These are phyloP conservation scores for Sternarchorhynchus goeldii DNA, from an alignment of 2,797 vertebrate genomes.

Conservation along the genomic window DNA sequence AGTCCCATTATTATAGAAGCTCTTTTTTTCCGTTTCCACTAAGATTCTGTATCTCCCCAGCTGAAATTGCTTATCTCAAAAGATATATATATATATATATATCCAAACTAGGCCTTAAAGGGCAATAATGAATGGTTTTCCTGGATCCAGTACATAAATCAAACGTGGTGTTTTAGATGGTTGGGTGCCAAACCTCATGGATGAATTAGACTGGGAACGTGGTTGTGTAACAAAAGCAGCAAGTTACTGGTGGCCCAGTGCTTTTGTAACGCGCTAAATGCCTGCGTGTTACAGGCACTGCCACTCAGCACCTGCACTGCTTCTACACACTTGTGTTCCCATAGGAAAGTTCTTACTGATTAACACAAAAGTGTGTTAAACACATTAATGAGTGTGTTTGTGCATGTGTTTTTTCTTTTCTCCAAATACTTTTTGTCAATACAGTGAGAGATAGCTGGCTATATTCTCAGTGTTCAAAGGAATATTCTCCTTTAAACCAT, in stretches of 20 bases:
- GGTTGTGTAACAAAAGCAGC: background rate
- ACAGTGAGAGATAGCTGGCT: slow-evolving; percentile 79
- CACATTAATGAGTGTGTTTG: slow-evolving; percentile 20
- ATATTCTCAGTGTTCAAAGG: slow-evolving; percentile 71
- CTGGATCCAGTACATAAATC: background rate
- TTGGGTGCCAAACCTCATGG: background rate
- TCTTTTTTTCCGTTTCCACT: background rate
- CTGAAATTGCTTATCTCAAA: no score
- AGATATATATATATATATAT: no score
- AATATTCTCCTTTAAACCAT: slow-evolving; percentile 5
- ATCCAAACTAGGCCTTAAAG: no score
- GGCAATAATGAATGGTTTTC: background rate
- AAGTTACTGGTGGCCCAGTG: no score
- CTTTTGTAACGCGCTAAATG: no score
- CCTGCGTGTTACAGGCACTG: no score
- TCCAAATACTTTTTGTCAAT: slow-evolving; percentile 62
- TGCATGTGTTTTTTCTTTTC: slow-evolving; percentile 40
- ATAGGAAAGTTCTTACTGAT: background rate
- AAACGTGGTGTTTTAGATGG: background rate
- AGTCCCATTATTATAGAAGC: background rate
- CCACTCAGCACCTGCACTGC: no score
- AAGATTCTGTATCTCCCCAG: no score
- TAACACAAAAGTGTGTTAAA: background rate
- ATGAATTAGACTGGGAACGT: background rate
- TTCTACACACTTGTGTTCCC: background rate